Percentiles rank a stretch among this genome's conserved stretches.
These are phyloP conservation scores for Pyrochroa serraticornis DNA, from an alignment of 2,888 invertebrate species.

Conservation along the genomic window DNA sequence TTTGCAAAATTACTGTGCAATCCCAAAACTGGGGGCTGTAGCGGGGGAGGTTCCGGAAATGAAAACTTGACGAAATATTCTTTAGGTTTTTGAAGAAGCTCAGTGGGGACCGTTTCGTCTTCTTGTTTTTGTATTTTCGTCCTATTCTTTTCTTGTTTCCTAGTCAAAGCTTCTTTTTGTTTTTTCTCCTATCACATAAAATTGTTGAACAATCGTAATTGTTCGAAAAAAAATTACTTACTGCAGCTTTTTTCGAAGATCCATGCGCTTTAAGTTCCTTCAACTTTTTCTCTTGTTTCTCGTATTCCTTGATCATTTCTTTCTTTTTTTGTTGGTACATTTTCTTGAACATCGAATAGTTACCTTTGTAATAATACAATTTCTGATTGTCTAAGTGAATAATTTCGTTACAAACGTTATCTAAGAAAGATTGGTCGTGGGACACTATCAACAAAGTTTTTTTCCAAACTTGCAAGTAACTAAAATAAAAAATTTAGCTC, in stretches of 20 bases:
- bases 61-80: constrained; percentile 98
- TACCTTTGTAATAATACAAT: constrained; percentile 95
- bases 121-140: constrained; percentile 81
- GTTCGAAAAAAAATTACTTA: constrained; percentile 56
- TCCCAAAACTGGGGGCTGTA: constrained; percentile 97
- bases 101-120: constrained; percentile 79
- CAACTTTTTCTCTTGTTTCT: constrained; percentile 96
- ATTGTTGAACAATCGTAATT: not conserved
- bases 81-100: constrained; percentile 86
- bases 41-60: constrained; percentile 95
- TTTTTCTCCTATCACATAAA: constrained; percentile 75
- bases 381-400: constrained; percentile 96
- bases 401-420: constrained; percentile 99
- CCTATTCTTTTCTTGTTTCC: constrained; percentile 91
- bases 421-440: constrained; percentile 99
- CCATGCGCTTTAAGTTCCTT: constrained; percentile 94
- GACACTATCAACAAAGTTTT: constrained; percentile 98
- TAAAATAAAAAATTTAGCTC: constrained; percentile 51
- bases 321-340: constrained; percentile 96
- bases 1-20: constrained; percentile 74
- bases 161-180: constrained; percentile 86
- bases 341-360: constrained; percentile 98
- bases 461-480: constrained; percentile 97
- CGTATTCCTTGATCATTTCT: constrained; percentile 95
- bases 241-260: constrained; percentile 93